A percentile compares a stretch with the other conserved stretches of the same genome.
Conservation (phyloP, 1,140 invertebrate species). For the Scaptomyza graminum region DNA sequence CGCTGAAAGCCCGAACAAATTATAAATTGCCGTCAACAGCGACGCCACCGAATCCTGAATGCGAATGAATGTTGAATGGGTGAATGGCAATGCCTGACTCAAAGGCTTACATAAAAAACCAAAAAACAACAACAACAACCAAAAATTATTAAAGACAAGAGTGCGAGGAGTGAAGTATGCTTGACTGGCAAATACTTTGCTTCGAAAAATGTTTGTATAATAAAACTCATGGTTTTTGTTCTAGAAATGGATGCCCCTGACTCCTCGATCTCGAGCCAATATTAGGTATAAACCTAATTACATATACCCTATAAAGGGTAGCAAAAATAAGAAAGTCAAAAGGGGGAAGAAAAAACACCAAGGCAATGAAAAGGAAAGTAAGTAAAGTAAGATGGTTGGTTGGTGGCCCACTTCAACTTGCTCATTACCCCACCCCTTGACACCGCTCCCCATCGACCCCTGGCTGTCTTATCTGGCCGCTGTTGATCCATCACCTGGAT, state of each 20-base stretch:
- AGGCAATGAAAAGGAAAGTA: constrained; percentile 6
- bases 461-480: constrained; percentile 65
- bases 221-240: too few relatives aligned
- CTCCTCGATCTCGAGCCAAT: too few relatives aligned
- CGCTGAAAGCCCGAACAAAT: constrained; percentile 76
- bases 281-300: too few relatives aligned
- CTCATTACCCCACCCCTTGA: constrained; percentile 49
- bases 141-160: background rate
- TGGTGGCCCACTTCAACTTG: constrained; percentile 30
- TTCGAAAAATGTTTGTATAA: too few relatives aligned
- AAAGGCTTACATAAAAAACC: constrained; percentile 59
- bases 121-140: background rate
- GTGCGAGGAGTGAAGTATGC: background rate
- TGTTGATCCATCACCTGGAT: constrained; percentile 70
- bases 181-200: background rate
- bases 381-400: constrained; percentile 9
- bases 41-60: background rate
- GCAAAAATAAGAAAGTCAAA: too few relatives aligned
- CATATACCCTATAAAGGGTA: too few relatives aligned
- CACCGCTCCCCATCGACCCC: constrained; percentile 12
- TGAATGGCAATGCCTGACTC: constrained; percentile 32
- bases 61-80: background rate
- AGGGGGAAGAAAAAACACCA: too few relatives aligned
- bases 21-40: constrained; percentile 62
- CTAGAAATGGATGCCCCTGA: too few relatives aligned